phyloP scores from a whole-genome alignment of 2,113 vertebrate species.

The Mohoua ochrocephala region DNA sequence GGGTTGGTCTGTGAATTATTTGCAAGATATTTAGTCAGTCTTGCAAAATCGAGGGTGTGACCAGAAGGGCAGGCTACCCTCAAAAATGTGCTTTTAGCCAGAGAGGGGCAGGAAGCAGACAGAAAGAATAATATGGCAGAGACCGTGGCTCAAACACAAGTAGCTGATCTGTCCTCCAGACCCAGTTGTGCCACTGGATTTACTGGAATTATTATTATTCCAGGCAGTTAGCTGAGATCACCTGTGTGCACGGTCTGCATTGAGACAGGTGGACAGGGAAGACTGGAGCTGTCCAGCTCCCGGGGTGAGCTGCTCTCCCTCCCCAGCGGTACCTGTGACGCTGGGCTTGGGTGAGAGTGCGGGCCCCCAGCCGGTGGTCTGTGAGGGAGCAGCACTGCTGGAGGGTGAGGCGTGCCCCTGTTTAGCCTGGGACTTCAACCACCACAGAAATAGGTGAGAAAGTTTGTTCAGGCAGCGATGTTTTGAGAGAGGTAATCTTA shows the following conservation, averaged over 20 bases:
- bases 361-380: fast-evolving
- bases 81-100: background rate
- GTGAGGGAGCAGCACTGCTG: background rate
- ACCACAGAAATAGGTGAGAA: background rate
- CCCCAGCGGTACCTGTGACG: no score
- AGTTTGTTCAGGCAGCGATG: background rate
- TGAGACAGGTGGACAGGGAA: background rate
- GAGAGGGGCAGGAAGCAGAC: background rate
- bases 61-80: background rate
- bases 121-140: background rate
- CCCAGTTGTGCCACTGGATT: background rate
- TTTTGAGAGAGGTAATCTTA: background rate
- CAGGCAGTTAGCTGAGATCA: background rate
- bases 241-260: background rate
- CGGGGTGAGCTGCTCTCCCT: background rate
- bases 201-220: background rate
- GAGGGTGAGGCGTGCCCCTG: fast-evolving
- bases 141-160: fast-evolving
- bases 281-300: background rate
- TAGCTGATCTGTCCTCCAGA: background rate
- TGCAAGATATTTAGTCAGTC: background rate
- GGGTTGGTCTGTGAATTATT: background rate
- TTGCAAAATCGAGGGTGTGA: background rate
- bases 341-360: fast-evolving
- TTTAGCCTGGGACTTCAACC: background rate